Evolutionary conservation across 2,888 invertebrate genomes (phyloP), one percentile per base, ranked within the genome.

Genomic region (Acleris literana): DNA sequence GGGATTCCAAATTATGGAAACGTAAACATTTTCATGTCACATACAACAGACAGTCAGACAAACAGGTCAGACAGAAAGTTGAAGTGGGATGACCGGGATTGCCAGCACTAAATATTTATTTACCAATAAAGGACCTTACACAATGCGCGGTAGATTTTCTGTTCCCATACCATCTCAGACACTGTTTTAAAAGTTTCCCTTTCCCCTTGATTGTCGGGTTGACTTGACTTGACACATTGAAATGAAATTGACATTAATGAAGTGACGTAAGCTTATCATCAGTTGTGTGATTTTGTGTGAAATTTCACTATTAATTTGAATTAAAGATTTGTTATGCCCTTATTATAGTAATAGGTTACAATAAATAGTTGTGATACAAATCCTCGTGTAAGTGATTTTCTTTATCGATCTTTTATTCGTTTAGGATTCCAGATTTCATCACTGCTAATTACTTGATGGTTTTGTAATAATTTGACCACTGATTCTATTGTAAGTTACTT

Each of bases 201-300:
- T 11, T 49, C 11, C 18, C 49, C 9, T 18, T 2, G 2, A 4
- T 16, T 6, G 53, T 62, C 18, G 17, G 0, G 0, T 60, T 60
- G 60, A 60, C 60, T 25, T 25, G 25, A 22, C 22, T 25, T 25
- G 25, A 25, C 25, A 25, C 25, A 25, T 7, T 25, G 25, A 25
- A 59, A 17, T 25, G 25, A 5, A 54, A 17, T 29, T 64, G 60
- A 66, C 61, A 57, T 66, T 61, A 48, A 39, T 53, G 22, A 62
- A 52, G 66, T 66, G 66, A 66, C 66, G 66, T 66, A 66, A 66
- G 66, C 66, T 52, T 25, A 48, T 56, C 33, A 18, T 16, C 62
- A 29, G 18, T 61, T 17, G 17, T 44, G 29, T 61, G 44, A 65
- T 61, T 55, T 62, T 57, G 46, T 57, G 46, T 57, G 62, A 43